phyloP scores from a whole-genome alignment of 2,888 invertebrate genomes.

The Oligia latruncula region DNA sequence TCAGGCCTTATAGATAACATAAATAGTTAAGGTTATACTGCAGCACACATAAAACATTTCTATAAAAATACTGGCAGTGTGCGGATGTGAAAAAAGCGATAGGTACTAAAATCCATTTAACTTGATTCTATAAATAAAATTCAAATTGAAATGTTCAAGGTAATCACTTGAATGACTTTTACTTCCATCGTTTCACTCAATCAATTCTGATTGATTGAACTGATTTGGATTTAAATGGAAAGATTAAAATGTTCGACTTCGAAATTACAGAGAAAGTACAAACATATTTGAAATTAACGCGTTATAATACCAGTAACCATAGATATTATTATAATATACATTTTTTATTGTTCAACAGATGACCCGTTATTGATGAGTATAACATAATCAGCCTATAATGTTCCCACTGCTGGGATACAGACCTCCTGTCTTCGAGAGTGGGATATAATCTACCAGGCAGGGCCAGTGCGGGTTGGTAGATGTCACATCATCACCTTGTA shows the following conservation, averaged over 20 bases:
- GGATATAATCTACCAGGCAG: too few species aligned
- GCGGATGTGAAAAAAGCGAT: not conserved
- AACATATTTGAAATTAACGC: not conserved
- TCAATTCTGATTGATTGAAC: conserved; percentile 56
- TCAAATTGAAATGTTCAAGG: conserved; percentile 49
- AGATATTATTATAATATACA: not conserved
- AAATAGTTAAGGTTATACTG: not conserved
- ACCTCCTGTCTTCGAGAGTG: too few species aligned
- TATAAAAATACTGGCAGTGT: not conserved
- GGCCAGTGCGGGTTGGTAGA: too few species aligned
- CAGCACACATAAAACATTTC: not conserved
- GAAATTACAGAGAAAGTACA: not conserved
- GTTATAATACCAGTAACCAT: not conserved
- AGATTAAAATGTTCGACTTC: conserved; percentile 22
- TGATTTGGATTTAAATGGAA: conserved; percentile 43
- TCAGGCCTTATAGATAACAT: not conserved
- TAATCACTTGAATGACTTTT: conserved; percentile 52
- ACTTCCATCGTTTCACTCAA: conserved; percentile 47
- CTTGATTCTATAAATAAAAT: conserved; percentile 23
- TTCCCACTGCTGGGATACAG: too few species aligned
- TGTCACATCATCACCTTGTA: too few species aligned
- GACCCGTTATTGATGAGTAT: too few species aligned
- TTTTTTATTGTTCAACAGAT: not conserved
- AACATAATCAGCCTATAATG: too few species aligned
- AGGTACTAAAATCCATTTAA: conserved; percentile 7